Evolutionary conservation across 2,888 invertebrate species (phyloP), one percentile per base, ranked within the genome.

Genomic region (Eupithecia dodoneata): DNA sequence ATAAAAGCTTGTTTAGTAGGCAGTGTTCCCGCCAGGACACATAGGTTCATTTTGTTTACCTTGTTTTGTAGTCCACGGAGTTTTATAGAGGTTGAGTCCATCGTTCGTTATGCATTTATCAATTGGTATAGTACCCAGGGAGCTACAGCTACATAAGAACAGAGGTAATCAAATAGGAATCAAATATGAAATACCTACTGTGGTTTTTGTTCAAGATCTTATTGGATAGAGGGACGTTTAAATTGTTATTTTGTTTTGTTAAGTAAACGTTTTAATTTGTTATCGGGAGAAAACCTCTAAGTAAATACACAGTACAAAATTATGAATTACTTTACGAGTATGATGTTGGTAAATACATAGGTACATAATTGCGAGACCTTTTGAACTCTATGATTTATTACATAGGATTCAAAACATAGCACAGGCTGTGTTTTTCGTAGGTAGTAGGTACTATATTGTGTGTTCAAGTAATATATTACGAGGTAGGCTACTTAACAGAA

Each of bases 201-300:
- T 30, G 13, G 52, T 63, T 63, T 10, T 63, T 30, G 30, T 63
- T 63, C 63, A 63, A 10, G 63, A 30, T 30, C 30, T 30, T 30
- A 30, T 12, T 63, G 4, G 30, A 63, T 63, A 59, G 10, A 18
- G 59, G 9, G 18, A 18, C 18, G 10, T 63, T 63, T 63, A 7
- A 59, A 59, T 59, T 59, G 9, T 9, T 55, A 55, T n/a, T 55
- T 18, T 59, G 55, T 59, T 9, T 59, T 59, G 18, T 18, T n/a
- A 9, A 18, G 7, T 59, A 18, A 6, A 41, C 13, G 55, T 49
- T 73, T 67, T 72, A 66, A 73, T 74, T 78, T 74, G 74, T 78
- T 81, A 73, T 75, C 80, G 75, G 44, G 75, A 82, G 80, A 81
- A 82, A 83, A 84, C 84, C 82, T 83, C 74, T 76, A 3, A 59